Evolutionary conservation across 2,888 invertebrate genomes (phyloP), one percentile per base, ranked within the genome.

Genomic region (Microctonus aethiopoides): DNA sequence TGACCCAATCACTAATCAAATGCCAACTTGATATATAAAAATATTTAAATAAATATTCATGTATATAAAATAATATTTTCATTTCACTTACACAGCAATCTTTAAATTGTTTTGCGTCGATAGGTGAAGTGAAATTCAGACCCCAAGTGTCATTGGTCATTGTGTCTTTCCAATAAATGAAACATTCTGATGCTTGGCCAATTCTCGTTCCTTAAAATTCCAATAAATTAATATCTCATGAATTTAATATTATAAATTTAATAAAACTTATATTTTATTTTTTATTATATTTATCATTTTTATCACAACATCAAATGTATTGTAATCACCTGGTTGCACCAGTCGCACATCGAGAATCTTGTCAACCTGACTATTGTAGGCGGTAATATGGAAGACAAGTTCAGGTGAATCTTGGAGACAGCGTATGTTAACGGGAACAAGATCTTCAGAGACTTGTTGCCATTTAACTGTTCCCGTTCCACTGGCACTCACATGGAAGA

Each of bases 91-190:
- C 96, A 90, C 96, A 96, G 89, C 96, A 96, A 90, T 97, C 97
- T 86, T 95, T 90, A 88, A 98, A 99, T 87, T 97, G 95, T 88
- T 97, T 96, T 77, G 98, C 98, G 88, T 99, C 98, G 81, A 96
- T 95, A 74, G 98, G 95, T 69, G 97, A 97, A 67, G 98, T 98
- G 86, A 99, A 99, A 88, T 98, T 99, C 76, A 98, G 91, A 72
- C 98, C 98, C 98, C 98, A 99, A 54, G 98, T 98, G 87, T 97
- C 97, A 87, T 95, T 95, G 81, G 95, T 96, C 93, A 95, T 95
- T 61, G 96, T 94, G 88, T 98, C 98, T 87, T 97, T 96, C 98
- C 98, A 98, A 88, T 98, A 98, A 70, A 98, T 96, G 88, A 99
- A 99, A 88, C 98, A 98, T 90, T 98, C 98, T 46, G 98, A 98